Evolutionary conservation across 2,797 vertebrate species (phyloP).

Genomic region (Melanotaenia pygmaea): DNA sequence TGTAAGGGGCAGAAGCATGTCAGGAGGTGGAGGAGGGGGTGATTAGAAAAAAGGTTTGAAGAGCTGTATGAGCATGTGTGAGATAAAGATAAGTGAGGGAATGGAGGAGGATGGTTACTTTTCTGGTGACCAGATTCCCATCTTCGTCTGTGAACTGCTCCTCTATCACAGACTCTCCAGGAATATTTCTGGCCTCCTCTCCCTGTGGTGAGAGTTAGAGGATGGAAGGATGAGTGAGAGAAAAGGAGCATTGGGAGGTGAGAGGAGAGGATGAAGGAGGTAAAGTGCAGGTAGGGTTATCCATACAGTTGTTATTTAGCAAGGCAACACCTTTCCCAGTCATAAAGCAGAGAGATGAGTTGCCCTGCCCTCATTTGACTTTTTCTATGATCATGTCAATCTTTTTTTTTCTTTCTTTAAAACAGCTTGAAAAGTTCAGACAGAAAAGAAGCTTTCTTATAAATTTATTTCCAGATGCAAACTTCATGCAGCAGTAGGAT

Average conservation of each 20-base stretch:
- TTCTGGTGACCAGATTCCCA: conserved; percentile 96
- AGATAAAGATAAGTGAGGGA: conserved; percentile 7
- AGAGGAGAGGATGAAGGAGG: background rate
- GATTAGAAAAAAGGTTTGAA: background rate
- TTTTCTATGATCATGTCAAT: background rate
- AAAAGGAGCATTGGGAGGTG: background rate
- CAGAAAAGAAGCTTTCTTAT: background rate
- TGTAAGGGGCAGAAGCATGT: conserved; percentile 60
- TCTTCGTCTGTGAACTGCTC: conserved; percentile 97
- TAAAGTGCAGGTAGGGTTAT: background rate
- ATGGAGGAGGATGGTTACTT: conserved; percentile 87
- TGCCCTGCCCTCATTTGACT: background rate
- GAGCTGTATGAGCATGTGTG: background rate
- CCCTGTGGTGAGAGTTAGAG: conserved; percentile 81
- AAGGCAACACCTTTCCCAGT: background rate
- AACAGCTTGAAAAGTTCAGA: background rate
- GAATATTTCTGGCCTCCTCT: conserved; percentile 95
- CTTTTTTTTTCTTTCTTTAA: background rate
- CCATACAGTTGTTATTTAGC: background rate
- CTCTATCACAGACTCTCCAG: conserved; percentile 95
- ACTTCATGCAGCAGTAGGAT: background rate
- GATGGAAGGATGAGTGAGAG: conserved; percentile 10
- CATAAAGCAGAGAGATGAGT: background rate
- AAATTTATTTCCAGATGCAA: background rate
- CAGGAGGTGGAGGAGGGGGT: background rate